Evolutionary conservation across 1,140 invertebrate genomes (phyloP).

Genomic region (Bombus cullumanus): DNA sequence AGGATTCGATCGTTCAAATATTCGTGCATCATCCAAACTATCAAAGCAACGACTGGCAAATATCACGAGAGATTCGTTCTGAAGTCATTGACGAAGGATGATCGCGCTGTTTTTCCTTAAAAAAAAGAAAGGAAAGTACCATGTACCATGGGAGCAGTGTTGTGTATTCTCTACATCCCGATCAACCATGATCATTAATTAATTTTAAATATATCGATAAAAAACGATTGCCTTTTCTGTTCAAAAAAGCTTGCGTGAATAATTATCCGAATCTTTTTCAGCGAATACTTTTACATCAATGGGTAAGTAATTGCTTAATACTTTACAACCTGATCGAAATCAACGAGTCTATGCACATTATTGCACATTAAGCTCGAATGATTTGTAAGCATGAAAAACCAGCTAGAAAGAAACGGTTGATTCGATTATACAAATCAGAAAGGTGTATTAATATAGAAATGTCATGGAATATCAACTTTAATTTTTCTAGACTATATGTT

Average conservation of each 20-base stretch:
- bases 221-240: conserved; percentile 31
- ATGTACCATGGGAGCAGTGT: conserved; percentile 32
- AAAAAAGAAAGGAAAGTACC: conserved; percentile 17
- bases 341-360: background rate
- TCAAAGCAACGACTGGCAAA: background rate
- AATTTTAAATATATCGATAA: conserved; percentile 52
- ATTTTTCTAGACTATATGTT: background rate
- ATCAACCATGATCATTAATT: conserved; percentile 30
- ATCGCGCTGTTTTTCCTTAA: background rate
- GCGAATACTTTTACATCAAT: background rate
- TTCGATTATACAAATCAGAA: background rate
- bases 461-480: no score
- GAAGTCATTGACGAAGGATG: background rate
- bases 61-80: background rate
- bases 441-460: background rate
- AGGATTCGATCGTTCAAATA: conserved; percentile 16
- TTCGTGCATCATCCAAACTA: conserved; percentile 3
- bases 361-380: background rate
- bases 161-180: conserved; percentile 33
- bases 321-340: background rate
- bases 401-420: background rate
- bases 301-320: conserved; percentile 19
- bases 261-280: conserved; percentile 3
- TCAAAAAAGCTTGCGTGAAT: background rate
- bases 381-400: background rate